Base-by-base conservation (phyloP, 2,113 vertebrate genomes). In the Henicopernis longicauda region DNA sequence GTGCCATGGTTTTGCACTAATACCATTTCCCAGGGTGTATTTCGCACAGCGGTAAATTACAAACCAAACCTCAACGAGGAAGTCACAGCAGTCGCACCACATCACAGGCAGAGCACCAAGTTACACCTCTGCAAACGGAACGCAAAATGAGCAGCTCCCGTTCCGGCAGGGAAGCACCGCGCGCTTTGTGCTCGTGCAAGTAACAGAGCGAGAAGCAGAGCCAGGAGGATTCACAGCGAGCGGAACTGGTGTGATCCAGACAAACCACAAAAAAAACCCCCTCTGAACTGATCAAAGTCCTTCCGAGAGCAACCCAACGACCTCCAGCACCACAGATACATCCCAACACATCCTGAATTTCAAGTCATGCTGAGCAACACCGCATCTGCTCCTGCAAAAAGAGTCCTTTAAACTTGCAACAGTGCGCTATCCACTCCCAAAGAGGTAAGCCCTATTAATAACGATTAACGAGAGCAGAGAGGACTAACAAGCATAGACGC, bases 1-100 rank as follows among this genome's bases (percentile, higher is more conserved):
- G 45, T 0, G 5, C 19, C 31, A 5, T 8, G 8, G 29, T 13
- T 62, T 2, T 6, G 8, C 16, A 3, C 10, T 2, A 9, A 9
- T 1, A 1, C 31, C 34, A 0, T 52, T 8, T 20, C 3, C 29
- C 36, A 1, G 0, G 3, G 21, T 0, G 45, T 2, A 3, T 21
- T 25, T 38, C 25, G 6, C 11, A 1, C 0, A 3, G 27, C 8
- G 3, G 8, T 8, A 4, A 49, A 16, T 4, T 1, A 19, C 29
- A 16, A 71, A 20, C 14, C 34, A 13, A 49, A 34, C 21, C 40
- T 27, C 31, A 3, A 2, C 0, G 3, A n/a, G 21, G 26, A 22
- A 13, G 10, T 1, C 3, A 1, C 7, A 29, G 10, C 1, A 2
- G 44, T 2, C 2, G 2, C 50, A 5, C 8, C 6, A 2, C 42